Evolutionary conservation across 1,140 invertebrate genomes (phyloP).

Genomic region (Dolichoris vasculosae): DNA sequence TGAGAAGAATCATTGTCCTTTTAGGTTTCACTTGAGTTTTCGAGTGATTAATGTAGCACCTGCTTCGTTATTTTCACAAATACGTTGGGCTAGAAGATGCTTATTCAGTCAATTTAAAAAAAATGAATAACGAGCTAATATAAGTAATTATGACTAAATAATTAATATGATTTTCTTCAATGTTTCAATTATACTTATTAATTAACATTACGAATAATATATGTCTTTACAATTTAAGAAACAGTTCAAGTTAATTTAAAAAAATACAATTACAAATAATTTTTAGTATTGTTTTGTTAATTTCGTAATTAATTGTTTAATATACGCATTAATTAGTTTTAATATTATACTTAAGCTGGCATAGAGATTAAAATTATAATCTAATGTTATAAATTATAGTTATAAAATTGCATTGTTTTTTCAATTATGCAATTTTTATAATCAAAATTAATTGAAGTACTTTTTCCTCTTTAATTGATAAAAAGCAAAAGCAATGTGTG

Average conservation of each 20-base stretch:
- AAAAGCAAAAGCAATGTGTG: not conserved
- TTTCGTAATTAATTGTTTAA: no score
- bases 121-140: not conserved
- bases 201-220: not conserved
- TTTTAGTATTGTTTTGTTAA: no score
- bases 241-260: no score
- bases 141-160: not conserved
- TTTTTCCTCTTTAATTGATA: not conserved
- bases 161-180: not conserved
- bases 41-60: slow-evolving; percentile 36
- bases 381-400: not conserved
- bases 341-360: not conserved
- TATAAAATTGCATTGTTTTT: not conserved
- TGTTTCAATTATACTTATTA: not conserved
- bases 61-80: slow-evolving; percentile 25
- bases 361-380: not conserved
- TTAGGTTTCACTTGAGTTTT: slow-evolving; percentile 33
- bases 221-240: no score
- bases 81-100: not conserved
- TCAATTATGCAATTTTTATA: not conserved
- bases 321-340: no score
- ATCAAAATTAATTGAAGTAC: not conserved
- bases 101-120: not conserved
- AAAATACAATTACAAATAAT: no score
- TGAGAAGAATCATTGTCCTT: slow-evolving; percentile 5